A percentile compares a stretch with the other conserved stretches of the same genome.
phyloP scores from a whole-genome alignment of 1,140 invertebrate species.

The Lepidotrigona ventralis region DNA sequence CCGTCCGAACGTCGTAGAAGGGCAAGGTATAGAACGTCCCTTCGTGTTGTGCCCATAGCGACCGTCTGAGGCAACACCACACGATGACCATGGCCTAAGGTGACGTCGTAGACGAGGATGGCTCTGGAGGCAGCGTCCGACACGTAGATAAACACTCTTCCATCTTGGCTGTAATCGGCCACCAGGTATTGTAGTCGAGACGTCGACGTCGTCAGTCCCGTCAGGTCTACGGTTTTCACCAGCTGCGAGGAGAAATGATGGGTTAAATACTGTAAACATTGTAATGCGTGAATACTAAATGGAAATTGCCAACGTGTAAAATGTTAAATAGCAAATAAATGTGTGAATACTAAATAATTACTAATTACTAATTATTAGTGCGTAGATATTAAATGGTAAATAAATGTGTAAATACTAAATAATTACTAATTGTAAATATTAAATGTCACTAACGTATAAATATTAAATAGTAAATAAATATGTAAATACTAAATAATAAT shows the following conservation, averaged over 20 bases:
- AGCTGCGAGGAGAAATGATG: slow-evolving; percentile 64
- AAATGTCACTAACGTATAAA: too few species aligned
- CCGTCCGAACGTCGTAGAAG: slow-evolving; percentile 79
- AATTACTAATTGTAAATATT: too few species aligned
- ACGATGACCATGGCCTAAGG: slow-evolving; percentile 81
- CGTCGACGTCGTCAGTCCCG: slow-evolving; percentile 76
- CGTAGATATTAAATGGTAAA: too few species aligned
- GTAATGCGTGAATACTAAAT: too few species aligned
- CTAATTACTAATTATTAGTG: too few species aligned
- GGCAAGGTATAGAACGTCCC: slow-evolving; percentile 83
- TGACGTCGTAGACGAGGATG: slow-evolving; percentile 84
- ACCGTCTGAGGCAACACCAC: slow-evolving; percentile 82
- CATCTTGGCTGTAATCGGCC: slow-evolving; percentile 81
- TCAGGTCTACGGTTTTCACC: slow-evolving; percentile 81
- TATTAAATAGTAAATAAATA: too few species aligned
- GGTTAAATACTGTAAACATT: too few species aligned
- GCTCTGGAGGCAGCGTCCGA: slow-evolving; percentile 83
- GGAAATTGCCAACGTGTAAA: too few species aligned
- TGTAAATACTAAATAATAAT: too few species aligned
- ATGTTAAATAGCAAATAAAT: too few species aligned
- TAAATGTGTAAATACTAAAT: too few species aligned
- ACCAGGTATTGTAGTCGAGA: slow-evolving; percentile 82
- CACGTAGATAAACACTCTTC: slow-evolving; percentile 81
- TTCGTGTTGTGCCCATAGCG: slow-evolving; percentile 68
- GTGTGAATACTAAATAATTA: too few species aligned